Conservation (phyloP, 2,113 vertebrate species). For the Antennarius striatus region DNA sequence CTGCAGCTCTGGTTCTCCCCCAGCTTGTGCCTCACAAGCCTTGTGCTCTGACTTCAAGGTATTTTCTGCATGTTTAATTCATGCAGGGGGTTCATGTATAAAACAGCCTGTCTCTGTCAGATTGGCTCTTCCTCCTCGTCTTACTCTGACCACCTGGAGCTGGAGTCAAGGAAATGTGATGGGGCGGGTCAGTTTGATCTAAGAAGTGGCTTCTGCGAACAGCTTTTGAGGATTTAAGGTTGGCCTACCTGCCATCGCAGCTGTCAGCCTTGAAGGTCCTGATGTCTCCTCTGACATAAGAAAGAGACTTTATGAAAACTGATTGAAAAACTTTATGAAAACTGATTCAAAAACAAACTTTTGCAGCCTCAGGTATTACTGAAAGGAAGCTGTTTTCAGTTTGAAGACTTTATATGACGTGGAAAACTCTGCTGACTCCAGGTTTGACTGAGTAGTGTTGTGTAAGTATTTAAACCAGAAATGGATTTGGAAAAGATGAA, state of each 20-base stretch:
- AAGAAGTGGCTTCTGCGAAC: neutral
- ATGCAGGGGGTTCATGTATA: slow-evolving; percentile 42
- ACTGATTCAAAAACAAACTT: slow-evolving; percentile 15
- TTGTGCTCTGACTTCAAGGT: slow-evolving; percentile 33
- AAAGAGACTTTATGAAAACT: neutral
- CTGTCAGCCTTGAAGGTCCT: slow-evolving; percentile 13
- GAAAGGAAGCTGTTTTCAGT: slow-evolving; percentile 3
- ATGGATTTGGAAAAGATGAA: too few relatives aligned
- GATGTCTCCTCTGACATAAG: slow-evolving; percentile 11
- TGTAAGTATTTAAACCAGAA: too few relatives aligned
- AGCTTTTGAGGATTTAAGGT: slow-evolving; percentile 15
- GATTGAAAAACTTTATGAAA: neutral
- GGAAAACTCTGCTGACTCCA: neutral
- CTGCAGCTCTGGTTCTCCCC: neutral
- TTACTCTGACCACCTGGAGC: slow-evolving; percentile 7
- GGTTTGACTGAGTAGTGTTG: neutral
- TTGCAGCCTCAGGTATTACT: neutral
- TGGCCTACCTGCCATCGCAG: slow-evolving; percentile 23
- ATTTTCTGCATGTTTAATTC: slow-evolving; percentile 62
- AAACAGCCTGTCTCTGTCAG: slow-evolving; percentile 45
- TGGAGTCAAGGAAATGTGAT: slow-evolving; percentile 20
- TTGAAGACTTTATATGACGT: neutral
- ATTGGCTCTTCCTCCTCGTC: slow-evolving; percentile 44
- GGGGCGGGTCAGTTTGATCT: slow-evolving; percentile 36
- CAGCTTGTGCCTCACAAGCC: slow-evolving; percentile 37